Conservation (phyloP, 2,888 invertebrate species). For the Cryptocephalus primarius region DNA sequence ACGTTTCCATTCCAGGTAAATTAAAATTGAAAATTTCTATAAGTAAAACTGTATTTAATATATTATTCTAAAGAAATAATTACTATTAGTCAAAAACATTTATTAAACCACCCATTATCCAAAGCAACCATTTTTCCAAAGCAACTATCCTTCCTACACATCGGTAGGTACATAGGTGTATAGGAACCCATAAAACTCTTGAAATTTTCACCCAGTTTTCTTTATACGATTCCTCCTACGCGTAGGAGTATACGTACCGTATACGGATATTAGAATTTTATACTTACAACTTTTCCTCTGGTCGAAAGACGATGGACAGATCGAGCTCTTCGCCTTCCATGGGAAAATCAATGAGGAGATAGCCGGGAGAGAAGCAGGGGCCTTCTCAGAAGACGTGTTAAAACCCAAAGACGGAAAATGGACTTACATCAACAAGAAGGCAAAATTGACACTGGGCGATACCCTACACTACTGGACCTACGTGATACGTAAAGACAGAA, state of each 20-base stretch:
- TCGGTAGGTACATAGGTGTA: too few relatives aligned
- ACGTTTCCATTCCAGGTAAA: constrained; percentile 50
- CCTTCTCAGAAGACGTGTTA: constrained; percentile 49
- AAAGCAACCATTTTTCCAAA: too few relatives aligned
- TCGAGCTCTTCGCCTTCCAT: constrained; percentile 62
- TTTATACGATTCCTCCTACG: too few relatives aligned
- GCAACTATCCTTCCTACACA: too few relatives aligned
- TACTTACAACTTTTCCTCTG: background rate
- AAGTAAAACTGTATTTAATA: too few relatives aligned
- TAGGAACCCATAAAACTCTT: too few relatives aligned
- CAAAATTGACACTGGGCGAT: constrained; percentile 50
- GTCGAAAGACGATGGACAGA: constrained; percentile 40
- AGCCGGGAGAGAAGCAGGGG: constrained; percentile 57
- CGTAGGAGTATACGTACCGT: too few relatives aligned
- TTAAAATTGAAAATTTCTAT: background rate
- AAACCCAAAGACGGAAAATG: constrained; percentile 52
- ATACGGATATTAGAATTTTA: too few relatives aligned
- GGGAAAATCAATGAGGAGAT: constrained; percentile 64
- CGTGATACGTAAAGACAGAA: constrained; percentile 41
- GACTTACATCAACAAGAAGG: constrained; percentile 50
- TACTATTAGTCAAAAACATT: too few relatives aligned
- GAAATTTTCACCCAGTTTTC: too few relatives aligned
- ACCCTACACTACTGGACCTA: constrained; percentile 67
- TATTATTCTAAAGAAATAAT: too few relatives aligned
- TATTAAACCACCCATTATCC: too few relatives aligned